A percentile compares a stretch with the other conserved stretches of the same genome.
Evolutionary conservation across 2,797 vertebrate species (phyloP).

Genomic region (Alexandromys oeconomus): DNA sequence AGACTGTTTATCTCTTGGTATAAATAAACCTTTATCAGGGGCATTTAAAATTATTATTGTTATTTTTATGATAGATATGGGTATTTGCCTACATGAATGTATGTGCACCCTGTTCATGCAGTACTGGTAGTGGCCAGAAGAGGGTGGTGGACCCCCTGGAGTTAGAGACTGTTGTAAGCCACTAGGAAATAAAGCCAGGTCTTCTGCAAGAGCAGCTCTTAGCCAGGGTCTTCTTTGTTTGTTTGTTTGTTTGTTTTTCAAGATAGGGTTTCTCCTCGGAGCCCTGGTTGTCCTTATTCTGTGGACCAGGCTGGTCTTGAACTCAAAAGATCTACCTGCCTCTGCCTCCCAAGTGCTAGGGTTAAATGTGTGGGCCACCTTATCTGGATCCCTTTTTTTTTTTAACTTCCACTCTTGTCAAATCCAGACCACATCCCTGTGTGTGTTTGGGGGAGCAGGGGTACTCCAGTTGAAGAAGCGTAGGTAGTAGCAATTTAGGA

Average conservation of each 20-base stretch:
- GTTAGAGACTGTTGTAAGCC: background rate
- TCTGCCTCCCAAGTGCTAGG: background rate
- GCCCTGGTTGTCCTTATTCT: background rate
- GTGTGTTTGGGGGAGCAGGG: background rate
- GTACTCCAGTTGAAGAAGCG: background rate
- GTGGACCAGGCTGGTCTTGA: background rate
- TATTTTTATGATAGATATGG: background rate
- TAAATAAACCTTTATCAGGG: background rate
- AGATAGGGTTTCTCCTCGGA: background rate
- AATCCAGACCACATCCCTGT: background rate
- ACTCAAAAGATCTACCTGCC: background rate
- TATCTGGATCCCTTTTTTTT: background rate
- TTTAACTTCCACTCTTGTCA: background rate
- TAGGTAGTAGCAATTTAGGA: background rate
- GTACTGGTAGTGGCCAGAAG: background rate
- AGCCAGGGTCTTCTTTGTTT: background rate
- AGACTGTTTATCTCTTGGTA: background rate
- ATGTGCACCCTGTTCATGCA: background rate
- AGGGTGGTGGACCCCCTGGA: background rate
- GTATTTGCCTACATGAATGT: background rate
- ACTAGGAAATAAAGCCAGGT: background rate
- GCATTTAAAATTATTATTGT: background rate
- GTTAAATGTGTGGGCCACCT: background rate
- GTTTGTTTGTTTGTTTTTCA: background rate
- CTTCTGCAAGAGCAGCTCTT: background rate